Evolutionary conservation across 2,888 invertebrate species (phyloP).

Genomic region (Cacoxenus indagator): DNA sequence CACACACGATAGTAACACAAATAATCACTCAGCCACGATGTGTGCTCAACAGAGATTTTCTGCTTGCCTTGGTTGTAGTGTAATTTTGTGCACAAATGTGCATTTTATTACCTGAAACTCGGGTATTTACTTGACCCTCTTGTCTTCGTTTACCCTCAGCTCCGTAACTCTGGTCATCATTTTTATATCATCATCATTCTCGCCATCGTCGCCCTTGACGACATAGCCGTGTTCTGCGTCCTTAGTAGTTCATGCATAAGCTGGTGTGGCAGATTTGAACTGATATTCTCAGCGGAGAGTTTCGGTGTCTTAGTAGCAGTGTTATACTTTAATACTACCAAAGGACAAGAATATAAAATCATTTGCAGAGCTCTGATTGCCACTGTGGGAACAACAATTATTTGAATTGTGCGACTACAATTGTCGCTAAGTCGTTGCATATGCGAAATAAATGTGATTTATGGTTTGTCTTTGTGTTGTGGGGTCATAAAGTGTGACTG

Average conservation of each 20-base stretch:
- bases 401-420: not conserved
- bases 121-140: conserved; percentile 32
- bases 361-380: too few species aligned
- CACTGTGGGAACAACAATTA: conserved; percentile 35
- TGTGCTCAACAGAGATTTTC: not conserved
- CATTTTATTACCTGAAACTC: conserved; percentile 55
- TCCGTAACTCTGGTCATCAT: not conserved
- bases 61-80: not conserved
- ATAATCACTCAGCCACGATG: not conserved
- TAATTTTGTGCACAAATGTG: conserved; percentile 59
- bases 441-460: too few species aligned
- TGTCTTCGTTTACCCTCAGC: not conserved
- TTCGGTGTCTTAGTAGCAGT: not conserved
- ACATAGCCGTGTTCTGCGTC: conserved; percentile 29
- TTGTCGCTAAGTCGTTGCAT: not conserved
- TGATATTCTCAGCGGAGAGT: conserved; percentile 32
- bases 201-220: conserved; percentile 24
- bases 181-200: not conserved
- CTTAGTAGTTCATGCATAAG: conserved; percentile 51
- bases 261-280: conserved; percentile 36
- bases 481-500: not conserved
- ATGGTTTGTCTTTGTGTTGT: not conserved
- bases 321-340: not conserved
- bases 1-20: not conserved
- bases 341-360: not conserved